Evolutionary conservation across 2,113 vertebrate genomes (phyloP).

Genomic region (Talpa occidentalis): DNA sequence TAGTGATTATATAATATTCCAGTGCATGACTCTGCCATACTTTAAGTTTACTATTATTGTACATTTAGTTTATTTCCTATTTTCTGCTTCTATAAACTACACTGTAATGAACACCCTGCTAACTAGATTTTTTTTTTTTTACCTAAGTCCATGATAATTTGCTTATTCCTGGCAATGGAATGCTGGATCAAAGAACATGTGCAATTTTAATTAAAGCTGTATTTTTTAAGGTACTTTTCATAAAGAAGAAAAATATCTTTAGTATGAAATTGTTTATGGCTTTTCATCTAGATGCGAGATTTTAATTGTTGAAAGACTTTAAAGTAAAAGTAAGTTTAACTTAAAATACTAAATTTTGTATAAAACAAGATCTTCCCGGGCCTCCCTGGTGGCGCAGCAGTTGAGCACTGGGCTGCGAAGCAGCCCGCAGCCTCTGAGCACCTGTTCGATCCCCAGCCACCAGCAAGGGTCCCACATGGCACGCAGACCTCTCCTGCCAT

Average conservation of each 20-base stretch:
- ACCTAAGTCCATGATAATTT: constrained; percentile 33
- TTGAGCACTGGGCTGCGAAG: too few relatives aligned
- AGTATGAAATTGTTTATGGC: neutral
- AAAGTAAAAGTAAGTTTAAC: constrained; percentile 1
- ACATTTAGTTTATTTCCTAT: neutral
- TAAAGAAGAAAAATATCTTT: constrained; percentile 1
- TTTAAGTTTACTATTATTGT: neutral
- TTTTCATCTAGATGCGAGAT: constrained; percentile 6
- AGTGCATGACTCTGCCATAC: neutral
- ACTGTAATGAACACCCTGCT: neutral
- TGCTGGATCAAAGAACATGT: neutral
- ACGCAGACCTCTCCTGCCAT: too few relatives aligned
- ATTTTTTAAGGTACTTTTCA: neutral
- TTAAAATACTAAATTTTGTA: constrained; percentile 42
- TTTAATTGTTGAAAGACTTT: constrained; percentile 40
- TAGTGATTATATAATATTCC: neutral
- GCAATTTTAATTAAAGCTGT: constrained; percentile 14
- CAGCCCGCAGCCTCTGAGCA: too few relatives aligned
- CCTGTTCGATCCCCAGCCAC: too few relatives aligned
- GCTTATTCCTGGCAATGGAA: neutral
- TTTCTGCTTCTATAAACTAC: constrained; percentile 18
- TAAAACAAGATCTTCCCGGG: constrained; percentile 23
- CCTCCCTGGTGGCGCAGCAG: too few relatives aligned
- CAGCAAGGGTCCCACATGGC: too few relatives aligned
- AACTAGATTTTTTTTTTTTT: neutral